These are phyloP conservation scores for Columba janthina DNA, from an alignment of 2,113 vertebrate species.

Conservation along the genomic window DNA sequence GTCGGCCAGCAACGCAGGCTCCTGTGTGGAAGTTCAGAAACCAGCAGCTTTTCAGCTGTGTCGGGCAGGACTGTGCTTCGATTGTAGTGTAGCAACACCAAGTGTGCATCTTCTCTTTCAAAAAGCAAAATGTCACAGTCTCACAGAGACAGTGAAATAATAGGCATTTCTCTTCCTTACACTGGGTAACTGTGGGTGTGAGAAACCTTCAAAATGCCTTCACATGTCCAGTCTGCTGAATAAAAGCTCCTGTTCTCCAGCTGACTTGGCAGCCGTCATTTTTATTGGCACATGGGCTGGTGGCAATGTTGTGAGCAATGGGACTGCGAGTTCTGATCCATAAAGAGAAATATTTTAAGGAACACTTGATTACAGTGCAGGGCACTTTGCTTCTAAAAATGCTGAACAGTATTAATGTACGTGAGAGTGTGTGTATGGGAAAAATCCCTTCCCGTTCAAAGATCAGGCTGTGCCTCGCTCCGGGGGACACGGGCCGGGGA, in stretches of 20 bases:
- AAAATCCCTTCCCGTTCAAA: neutral
- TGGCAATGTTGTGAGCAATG: too few species aligned
- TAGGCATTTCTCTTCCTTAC: neutral
- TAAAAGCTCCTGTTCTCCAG: neutral
- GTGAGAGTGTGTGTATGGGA: neutral
- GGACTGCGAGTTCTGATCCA: conserved; percentile 20
- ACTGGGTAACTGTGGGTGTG: neutral
- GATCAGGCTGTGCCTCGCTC: neutral
- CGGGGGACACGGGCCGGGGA: accelerated
- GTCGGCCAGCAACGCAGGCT: neutral
- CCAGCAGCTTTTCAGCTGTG: neutral
- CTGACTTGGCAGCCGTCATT: neutral
- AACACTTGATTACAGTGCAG: conserved; percentile 58
- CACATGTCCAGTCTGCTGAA: neutral
- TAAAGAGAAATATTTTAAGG: conserved; percentile 34
- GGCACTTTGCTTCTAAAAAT: conserved; percentile 36
- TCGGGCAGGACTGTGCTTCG: neutral
- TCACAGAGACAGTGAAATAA: neutral
- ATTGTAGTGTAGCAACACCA: neutral
- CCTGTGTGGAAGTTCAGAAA: neutral
- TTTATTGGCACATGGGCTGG: neutral
- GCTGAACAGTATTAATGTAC: neutral
- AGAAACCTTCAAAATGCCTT: neutral
- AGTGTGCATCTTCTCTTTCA: neutral
- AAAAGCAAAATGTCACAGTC: neutral